Evolutionary conservation across 2,888 invertebrate species (phyloP).

Genomic region (Epirrita christyi): DNA sequence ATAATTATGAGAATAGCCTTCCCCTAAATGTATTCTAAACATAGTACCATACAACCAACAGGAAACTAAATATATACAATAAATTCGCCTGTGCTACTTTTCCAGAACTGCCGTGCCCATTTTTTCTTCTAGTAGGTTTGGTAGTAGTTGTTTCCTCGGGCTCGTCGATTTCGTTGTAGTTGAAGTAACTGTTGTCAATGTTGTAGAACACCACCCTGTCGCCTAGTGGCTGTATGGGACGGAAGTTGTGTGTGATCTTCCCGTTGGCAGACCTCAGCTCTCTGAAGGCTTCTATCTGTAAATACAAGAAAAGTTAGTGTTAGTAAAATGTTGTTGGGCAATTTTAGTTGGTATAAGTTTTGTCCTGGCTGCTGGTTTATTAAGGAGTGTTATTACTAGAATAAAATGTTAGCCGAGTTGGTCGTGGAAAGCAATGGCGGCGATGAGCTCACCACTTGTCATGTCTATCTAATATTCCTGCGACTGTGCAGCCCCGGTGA

Average conservation of each 20-base stretch:
- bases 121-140: constrained; percentile 50
- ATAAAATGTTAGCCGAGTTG: too few species aligned
- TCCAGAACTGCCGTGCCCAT: constrained; percentile 46
- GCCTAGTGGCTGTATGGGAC: constrained; percentile 92
- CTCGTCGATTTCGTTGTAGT: constrained; percentile 73
- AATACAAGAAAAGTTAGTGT: constrained; percentile 38
- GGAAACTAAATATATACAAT: constrained; percentile 7
- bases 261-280: constrained; percentile 87
- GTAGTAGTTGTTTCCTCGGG: constrained; percentile 53
- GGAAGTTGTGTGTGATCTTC: constrained; percentile 90
- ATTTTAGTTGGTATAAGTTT: too few species aligned
- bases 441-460: too few species aligned
- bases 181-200: constrained; percentile 73
- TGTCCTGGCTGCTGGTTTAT: too few species aligned
- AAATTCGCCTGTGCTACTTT: constrained; percentile 14
- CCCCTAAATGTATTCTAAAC: too few species aligned
- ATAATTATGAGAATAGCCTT: too few species aligned
- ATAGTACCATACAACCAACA: constrained; percentile 10
- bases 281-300: constrained; percentile 90
- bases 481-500: too few species aligned
- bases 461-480: too few species aligned
- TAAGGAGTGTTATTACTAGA: too few species aligned
- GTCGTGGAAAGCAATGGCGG: too few species aligned
- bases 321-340: too few species aligned
- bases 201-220: constrained; percentile 88